phyloP scores from a whole-genome alignment of 2,797 vertebrate species.

The Zenarchopterus dispar region DNA sequence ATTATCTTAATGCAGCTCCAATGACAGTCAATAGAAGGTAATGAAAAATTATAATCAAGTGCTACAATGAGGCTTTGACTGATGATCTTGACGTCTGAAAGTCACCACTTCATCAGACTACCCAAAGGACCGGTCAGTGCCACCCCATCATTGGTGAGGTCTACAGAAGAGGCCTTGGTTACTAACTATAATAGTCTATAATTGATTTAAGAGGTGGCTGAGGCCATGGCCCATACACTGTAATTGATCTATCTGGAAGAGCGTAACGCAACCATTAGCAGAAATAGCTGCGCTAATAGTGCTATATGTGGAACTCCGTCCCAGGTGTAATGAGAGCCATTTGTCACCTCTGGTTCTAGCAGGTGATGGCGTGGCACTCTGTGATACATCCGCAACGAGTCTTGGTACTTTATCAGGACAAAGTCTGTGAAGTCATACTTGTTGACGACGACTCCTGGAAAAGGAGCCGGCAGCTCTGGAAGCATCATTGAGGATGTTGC shows the following conservation, averaged over 20 bases:
- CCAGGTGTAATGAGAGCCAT: slow-evolving; percentile 81
- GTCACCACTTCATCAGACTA: slow-evolving; percentile 15
- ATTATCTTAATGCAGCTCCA: neutral
- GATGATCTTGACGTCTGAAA: slow-evolving; percentile 13
- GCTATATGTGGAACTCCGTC: slow-evolving; percentile 74
- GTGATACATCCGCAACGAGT: slow-evolving; percentile 55
- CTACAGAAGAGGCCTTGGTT: slow-evolving; percentile 47
- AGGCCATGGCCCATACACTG: slow-evolving; percentile 54
- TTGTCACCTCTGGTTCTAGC: slow-evolving; percentile 75
- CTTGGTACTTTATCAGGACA: slow-evolving; percentile 29
- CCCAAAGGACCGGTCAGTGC: slow-evolving; percentile 25
- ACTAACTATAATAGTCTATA: slow-evolving; percentile 64
- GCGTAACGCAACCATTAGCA: slow-evolving; percentile 76
- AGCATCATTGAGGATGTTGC: neutral
- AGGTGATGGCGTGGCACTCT: slow-evolving; percentile 63
- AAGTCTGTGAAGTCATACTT: slow-evolving; percentile 43
- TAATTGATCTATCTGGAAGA: slow-evolving; percentile 80
- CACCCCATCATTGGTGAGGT: slow-evolving; percentile 50
- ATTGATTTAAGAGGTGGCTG: slow-evolving; percentile 75
- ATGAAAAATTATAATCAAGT: neutral
- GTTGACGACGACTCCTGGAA: slow-evolving; percentile 9
- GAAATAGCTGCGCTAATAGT: slow-evolving; percentile 80
- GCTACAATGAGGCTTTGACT: slow-evolving; percentile 13
- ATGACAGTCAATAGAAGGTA: neutral
- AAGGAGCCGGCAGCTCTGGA: neutral